Percentiles rank a stretch among this genome's conserved stretches.
Conservation (phyloP, 1,140 invertebrate species). For the Trissolcus basalis region DNA sequence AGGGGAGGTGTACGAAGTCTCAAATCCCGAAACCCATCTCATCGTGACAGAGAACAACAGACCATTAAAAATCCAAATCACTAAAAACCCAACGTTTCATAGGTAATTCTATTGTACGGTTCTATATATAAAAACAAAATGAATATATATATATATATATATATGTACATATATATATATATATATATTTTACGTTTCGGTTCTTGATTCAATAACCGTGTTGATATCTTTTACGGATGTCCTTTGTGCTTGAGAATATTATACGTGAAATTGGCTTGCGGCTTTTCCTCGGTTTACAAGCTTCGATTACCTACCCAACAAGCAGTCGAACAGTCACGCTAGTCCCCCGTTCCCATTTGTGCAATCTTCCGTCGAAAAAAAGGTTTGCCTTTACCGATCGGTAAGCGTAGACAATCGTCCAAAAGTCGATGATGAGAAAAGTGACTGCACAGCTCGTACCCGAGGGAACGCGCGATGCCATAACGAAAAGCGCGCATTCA, state of each 20-base stretch:
- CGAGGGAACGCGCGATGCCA: constrained; percentile 1
- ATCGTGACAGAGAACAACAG: neutral
- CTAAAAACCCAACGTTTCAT: constrained; percentile 33
- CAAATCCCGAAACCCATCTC: constrained; percentile 30
- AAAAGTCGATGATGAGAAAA: constrained; percentile 8
- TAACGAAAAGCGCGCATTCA: constrained; percentile 3
- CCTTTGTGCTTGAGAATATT: constrained; percentile 34
- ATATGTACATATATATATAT: constrained; percentile 40
- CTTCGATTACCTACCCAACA: neutral
- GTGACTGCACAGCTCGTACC: neutral
- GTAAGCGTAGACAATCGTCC: constrained; percentile 8
- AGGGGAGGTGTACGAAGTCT: too few relatives aligned
- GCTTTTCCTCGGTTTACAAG: constrained; percentile 8
- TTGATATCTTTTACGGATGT: constrained; percentile 50
- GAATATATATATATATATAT: constrained; percentile 15
- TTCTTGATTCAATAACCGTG: constrained; percentile 37
- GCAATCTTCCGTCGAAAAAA: constrained; percentile 24
- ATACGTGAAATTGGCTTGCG: constrained; percentile 4
- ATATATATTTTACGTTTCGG: constrained; percentile 33
- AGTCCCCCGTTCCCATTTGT: constrained; percentile 26
- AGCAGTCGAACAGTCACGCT: constrained; percentile 16
- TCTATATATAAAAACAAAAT: neutral
- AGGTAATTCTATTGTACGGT: neutral
- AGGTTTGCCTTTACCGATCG: constrained; percentile 10
- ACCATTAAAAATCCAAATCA: constrained; percentile 11